Conservation (phyloP, 2,797 vertebrate genomes). For the Scleropages formosus region DNA sequence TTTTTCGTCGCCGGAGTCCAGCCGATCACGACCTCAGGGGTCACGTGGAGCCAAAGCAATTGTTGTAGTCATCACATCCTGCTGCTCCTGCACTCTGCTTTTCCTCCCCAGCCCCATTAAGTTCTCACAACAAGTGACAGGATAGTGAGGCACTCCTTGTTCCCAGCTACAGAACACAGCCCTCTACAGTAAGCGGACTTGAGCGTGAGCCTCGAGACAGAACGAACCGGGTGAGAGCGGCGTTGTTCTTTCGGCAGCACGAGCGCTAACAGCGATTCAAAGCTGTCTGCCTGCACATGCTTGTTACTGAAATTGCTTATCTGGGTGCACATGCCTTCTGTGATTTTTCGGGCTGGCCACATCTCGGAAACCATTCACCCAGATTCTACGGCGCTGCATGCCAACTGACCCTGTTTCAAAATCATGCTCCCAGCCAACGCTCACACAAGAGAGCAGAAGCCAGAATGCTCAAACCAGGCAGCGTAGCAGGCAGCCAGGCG, state of each 20-base stretch:
- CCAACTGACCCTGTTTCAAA: not conserved
- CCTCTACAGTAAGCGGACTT: too few species aligned
- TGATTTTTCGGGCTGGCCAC: constrained; percentile 1
- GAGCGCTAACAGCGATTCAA: too few species aligned
- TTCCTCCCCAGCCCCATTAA: not conserved
- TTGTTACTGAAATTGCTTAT: not conserved
- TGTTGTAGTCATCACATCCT: not conserved
- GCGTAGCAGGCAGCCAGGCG: too few species aligned
- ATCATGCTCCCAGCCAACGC: not conserved
- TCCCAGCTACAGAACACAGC: too few species aligned
- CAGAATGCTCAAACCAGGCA: not conserved
- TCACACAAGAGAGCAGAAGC: not conserved
- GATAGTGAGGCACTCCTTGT: not conserved
- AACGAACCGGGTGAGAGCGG: too few species aligned
- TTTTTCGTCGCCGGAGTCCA: not conserved
- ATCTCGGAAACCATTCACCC: not conserved
- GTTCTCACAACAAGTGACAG: not conserved
- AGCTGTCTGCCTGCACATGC: not conserved
- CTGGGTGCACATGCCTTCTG: not conserved
- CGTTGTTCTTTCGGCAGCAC: too few species aligned
- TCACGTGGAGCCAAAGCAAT: not conserved
- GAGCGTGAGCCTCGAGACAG: too few species aligned
- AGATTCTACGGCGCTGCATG: not conserved
- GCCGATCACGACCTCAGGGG: not conserved
- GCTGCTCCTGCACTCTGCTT: not conserved